Percentiles rank a stretch among this genome's conserved stretches.
phyloP scores from a whole-genome alignment of 2,888 invertebrate genomes.

The Salpingus planirostris region DNA sequence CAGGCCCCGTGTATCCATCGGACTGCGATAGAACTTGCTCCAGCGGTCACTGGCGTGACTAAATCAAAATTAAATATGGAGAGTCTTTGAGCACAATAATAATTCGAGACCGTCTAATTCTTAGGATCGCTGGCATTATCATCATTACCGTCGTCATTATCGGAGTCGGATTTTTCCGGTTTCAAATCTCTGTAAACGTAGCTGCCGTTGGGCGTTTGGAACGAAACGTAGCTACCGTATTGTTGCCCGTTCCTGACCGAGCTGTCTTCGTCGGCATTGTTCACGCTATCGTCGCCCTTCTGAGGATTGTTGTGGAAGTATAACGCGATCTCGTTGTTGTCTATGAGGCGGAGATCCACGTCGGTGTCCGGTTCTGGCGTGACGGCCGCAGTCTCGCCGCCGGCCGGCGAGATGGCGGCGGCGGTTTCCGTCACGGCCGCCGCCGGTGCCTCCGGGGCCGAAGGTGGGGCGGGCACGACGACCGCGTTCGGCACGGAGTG shows the following conservation, averaged over 20 bases:
- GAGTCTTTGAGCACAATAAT: too few species aligned
- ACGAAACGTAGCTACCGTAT: slow-evolving; percentile 30
- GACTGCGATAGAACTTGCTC: too few species aligned
- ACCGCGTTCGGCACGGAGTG: slow-evolving; percentile 43
- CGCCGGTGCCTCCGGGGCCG: slow-evolving; percentile 41
- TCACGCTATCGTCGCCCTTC: slow-evolving; percentile 10
- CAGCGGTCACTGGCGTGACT: too few species aligned
- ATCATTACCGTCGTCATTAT: too few species aligned
- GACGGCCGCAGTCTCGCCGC: background rate
- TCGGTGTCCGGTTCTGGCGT: slow-evolving; percentile 27
- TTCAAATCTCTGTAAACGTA: slow-evolving; percentile 21
- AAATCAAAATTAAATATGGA: too few species aligned
- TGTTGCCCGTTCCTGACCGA: slow-evolving; percentile 27
- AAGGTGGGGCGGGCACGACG: slow-evolving; percentile 41
- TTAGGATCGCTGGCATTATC: too few species aligned
- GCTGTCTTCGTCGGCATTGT: slow-evolving; percentile 11
- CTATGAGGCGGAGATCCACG: slow-evolving; percentile 38
- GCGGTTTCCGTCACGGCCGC: slow-evolving; percentile 35
- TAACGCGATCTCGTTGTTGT: slow-evolving; percentile 52
- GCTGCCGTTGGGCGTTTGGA: slow-evolving; percentile 26
- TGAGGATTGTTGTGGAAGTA: slow-evolving; percentile 42
- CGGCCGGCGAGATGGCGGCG: slow-evolving; percentile 1
- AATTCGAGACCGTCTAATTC: too few species aligned
- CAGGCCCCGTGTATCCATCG: too few species aligned
- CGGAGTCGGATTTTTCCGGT: slow-evolving; percentile 5